Conservation (phyloP, 2,113 vertebrate species). For the Choloepus hoffmanni region DNA sequence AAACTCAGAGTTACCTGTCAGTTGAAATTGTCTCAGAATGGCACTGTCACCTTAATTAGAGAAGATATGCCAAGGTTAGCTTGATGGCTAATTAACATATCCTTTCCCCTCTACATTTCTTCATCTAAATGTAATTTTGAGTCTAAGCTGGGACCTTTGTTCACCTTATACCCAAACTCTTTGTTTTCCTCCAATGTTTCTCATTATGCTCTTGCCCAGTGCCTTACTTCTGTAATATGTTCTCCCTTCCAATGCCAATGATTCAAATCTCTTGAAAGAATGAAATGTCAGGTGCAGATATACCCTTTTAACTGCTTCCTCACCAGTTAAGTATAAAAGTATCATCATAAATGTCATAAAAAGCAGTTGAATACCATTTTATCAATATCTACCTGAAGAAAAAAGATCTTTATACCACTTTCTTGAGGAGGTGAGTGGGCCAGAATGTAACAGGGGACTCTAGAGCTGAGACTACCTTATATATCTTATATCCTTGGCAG, state of each 20-base stretch:
- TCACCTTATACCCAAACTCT: neutral
- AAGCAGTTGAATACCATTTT: conserved; percentile 47
- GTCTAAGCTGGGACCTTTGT: neutral
- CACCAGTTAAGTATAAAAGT: neutral
- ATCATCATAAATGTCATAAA: conserved; percentile 36
- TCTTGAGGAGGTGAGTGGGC: neutral
- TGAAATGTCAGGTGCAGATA: neutral
- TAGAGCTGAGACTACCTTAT: neutral
- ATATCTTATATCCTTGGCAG: neutral
- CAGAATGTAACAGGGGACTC: neutral
- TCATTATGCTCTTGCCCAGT: neutral
- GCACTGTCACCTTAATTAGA: neutral
- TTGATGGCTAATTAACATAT: conserved; percentile 9
- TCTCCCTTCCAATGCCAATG: conserved; percentile 18
- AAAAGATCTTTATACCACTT: neutral
- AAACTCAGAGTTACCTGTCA: neutral
- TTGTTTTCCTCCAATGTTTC: neutral
- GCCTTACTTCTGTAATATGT: conserved; percentile 29
- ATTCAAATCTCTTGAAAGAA: conserved; percentile 33
- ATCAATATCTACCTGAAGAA: neutral
- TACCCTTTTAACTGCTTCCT: conserved; percentile 23
- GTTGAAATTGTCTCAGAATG: conserved; percentile 35
- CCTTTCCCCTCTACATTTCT: neutral
- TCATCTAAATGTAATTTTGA: neutral
- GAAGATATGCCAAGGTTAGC: neutral